A percentile compares a stretch with the other conserved stretches of the same genome.
Evolutionary conservation across 2,113 vertebrate genomes (phyloP).

Genomic region (Neotragus moschatus): DNA sequence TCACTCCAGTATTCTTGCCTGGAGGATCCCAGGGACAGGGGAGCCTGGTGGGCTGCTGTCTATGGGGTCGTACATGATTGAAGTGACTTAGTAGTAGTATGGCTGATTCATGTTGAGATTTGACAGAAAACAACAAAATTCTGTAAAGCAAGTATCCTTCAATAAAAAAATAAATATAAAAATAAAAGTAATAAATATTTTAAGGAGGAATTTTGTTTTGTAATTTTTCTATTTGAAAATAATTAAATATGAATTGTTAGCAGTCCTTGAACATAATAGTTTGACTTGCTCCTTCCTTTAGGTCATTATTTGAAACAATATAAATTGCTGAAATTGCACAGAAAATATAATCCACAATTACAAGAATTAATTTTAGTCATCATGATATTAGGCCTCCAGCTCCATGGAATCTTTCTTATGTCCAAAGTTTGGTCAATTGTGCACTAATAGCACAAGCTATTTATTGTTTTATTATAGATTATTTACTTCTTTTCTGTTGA

Average conservation of each 20-base stretch:
- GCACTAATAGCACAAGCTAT: neutral
- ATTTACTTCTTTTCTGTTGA: neutral
- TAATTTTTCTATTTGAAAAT: neutral
- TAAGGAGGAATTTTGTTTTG: neutral
- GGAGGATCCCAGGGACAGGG: too few species aligned
- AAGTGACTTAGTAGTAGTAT: neutral
- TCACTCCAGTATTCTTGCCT: too few species aligned
- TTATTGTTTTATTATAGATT: neutral
- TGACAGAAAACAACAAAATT: neutral
- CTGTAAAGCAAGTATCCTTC: neutral
- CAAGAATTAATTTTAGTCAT: neutral
- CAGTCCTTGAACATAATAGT: neutral
- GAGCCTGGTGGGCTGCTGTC: too few species aligned
- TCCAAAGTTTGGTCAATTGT: neutral
- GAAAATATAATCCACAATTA: neutral
- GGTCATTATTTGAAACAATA: neutral
- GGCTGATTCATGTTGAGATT: neutral
- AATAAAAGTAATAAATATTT: neutral
- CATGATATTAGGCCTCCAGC: neutral
- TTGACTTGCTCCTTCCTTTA: neutral
- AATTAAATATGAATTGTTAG: neutral
- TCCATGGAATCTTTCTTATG: neutral
- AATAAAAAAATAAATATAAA: neutral
- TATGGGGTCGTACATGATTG: too few species aligned
- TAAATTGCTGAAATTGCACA: neutral